Base-by-base conservation (phyloP, 2,113 vertebrate species). In the Ascaphus truei region DNA sequence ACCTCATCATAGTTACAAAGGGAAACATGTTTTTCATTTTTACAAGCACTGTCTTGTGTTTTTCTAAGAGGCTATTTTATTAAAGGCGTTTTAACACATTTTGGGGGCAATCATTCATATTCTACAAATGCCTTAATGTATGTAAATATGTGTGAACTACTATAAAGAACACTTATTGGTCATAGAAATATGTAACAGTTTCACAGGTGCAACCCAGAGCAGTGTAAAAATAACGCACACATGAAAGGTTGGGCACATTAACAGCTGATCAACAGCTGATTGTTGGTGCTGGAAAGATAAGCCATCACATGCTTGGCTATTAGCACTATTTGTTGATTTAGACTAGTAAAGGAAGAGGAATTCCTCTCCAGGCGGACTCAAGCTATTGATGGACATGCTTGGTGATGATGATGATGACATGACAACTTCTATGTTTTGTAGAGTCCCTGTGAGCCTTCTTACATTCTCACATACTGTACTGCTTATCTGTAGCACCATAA, bases 201-300 rank as follows among this genome's bases (percentile, higher is more conserved):
- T 41, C 57, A 59, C 57, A 61, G 67, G 56, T 71, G 67, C 57
- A 52, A 37, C 22, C 9, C 16, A 20, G 33, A 36, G 57, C 25
- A 5, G 16, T 29, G 45, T 61, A 61, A 61, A 61, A 71, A 61
- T 37, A 71, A 25, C 39, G 33, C 22, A 12, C 16, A 59, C 55
- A 50, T 57, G 55, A 58, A 68, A 68, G 65, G 45, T 25, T 7
- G 33, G 23, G 13, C 26, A 22, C 56, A 71, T 71, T 71, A 52
- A 60, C 67, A 71, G 67, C 67, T 71, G 67, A 71, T 61, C 56
- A 69, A 52, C 56, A 60, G 66, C 66, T 69, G 66, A 69, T 60
- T 60, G 56, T 60, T 71, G 56, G 10, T 51, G 67, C 57, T 51
- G 55, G 67, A 58, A 52, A 71, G 53, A 61, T 45, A 60, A 48